Evolutionary conservation across 2,888 invertebrate species (phyloP).

Genomic region (Mycalesis mineus): DNA sequence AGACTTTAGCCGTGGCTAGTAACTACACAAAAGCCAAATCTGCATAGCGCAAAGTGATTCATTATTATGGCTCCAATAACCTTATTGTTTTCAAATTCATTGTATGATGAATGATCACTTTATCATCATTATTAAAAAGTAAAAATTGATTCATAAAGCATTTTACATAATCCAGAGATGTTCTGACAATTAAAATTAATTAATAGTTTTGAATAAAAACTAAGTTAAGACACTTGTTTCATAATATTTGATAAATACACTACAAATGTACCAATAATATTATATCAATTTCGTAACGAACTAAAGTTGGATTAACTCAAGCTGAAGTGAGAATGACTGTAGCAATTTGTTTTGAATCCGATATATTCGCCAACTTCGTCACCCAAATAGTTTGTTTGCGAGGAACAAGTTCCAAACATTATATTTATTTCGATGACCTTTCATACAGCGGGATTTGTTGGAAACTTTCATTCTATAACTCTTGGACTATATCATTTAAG

Average conservation of each 20-base stretch:
- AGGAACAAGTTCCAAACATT: constrained; percentile 7
- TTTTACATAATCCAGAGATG: too few species aligned
- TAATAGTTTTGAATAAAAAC: too few species aligned
- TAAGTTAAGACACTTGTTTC: too few species aligned
- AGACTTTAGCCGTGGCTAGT: too few species aligned
- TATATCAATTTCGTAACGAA: not conserved
- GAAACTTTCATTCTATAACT: constrained; percentile 22
- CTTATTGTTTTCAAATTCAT: too few species aligned
- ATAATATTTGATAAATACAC: not conserved
- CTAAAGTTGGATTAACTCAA: not conserved
- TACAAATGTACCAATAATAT: not conserved
- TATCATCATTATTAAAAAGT: too few species aligned
- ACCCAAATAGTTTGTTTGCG: not conserved
- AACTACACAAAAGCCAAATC: too few species aligned
- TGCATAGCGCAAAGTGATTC: too few species aligned
- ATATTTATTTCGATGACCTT: constrained; percentile 19
- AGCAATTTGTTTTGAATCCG: constrained; percentile 4
- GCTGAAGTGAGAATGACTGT: not conserved
- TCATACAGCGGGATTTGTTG: constrained; percentile 18
- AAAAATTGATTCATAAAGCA: too few species aligned
- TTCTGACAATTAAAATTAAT: too few species aligned
- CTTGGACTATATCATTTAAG: constrained; percentile 28
- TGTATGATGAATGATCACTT: too few species aligned
- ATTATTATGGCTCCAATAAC: too few species aligned
- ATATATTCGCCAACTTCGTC: constrained; percentile 5